Base-by-base conservation (phyloP, 2,888 invertebrate genomes). In the Yponomeuta cagnagella region DNA sequence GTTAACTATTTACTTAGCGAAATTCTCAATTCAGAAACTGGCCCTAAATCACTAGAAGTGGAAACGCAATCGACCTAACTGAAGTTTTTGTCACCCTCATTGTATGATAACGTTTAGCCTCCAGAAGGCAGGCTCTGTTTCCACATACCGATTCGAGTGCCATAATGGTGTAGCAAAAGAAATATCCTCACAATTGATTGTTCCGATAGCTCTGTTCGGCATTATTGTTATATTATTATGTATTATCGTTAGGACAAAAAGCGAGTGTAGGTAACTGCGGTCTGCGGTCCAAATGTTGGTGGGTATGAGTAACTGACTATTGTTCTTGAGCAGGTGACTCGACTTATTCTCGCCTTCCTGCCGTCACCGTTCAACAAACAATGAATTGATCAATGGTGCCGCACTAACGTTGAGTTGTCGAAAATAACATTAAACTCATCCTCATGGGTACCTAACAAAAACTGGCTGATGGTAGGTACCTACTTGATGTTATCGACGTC, bases 261-360 rank as follows among this genome's bases (percentile, higher is more conserved):
- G 52, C 15, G 52, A 58, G 52, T 58, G 12, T 58, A 43, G 43
- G 43, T 43, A 58, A 58, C 23, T 65, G 65, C 30, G 65, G 65
- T 65, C 33, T 65, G 30, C 65, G 33, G 65, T 65, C 33, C 31
- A 65, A 65, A 33, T 30, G 65, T 65, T 12, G 9, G 65, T 31
- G 9, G 43, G 65, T 33, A 30, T 65, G 65, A 65, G 65, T 65
- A 72, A 71, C 71, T 69, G 43, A 65, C 71, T 72, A 75, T 75
- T 75, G 75, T 75, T 75, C 68, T 69, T 58, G 52, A 15, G 52
- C 52, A 15, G 8, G 52, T 58, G 52, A 58, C 52, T 58, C 15
- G 52, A 58, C 52, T 58, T 58, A 15, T 58, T 12, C 52, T 58
- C 15, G 52, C 15, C 52, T 58, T 58, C 52, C 52, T 58, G 52